Evolutionary conservation across 1,140 invertebrate species (phyloP), one percentile per base, ranked within the genome.

Genomic region (Ptiloglossa arizonensis): DNA sequence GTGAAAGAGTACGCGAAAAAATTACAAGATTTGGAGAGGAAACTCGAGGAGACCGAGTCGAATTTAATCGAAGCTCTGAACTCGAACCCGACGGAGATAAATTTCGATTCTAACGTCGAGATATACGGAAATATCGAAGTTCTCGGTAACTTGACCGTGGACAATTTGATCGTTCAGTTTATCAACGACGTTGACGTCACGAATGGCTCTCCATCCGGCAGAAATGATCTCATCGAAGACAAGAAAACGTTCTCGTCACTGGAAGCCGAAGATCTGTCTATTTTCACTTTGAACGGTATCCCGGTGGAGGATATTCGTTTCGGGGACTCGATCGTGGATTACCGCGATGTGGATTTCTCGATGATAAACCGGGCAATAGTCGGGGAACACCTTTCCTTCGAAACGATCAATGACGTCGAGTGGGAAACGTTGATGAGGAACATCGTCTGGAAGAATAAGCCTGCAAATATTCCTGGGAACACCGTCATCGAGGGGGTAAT

Each of bases 381-480:
- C 8, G 48, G 80, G 0, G 81, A 80, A 22, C 63, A 89, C 56
- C 48, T 91, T 3, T 85, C 79, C 52, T 80, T 90, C 50, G 35
- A 52, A 0, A 44, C 9, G 6, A 77, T 91, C 8, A 86, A 86
- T 48, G 77, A 66, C 3, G 41, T 80, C 1, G 15, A 86, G 8
- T 91, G 88, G 89, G 3, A 81, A 8, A n/a, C 46, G 22, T 68
- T 89, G 29, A 83, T 89, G 67, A 60, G 74, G 22, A 81, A 70
- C 22, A 50, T 90, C n/a, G 71, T 91, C 8, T 87, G 86, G 66
- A 91, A 86, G 79, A 71, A 87, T 81, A 13, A 85, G 59, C 22
- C 73, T 11, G 56, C 41, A 32, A 48, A 62, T 32, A 87, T 91
- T 46, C 68, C 79, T 54, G 86, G 83, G n/a, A 19, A 79, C 2